phyloP scores from a whole-genome alignment of 1,140 invertebrate genomes.

The Panagrolaimus sp. region DNA sequence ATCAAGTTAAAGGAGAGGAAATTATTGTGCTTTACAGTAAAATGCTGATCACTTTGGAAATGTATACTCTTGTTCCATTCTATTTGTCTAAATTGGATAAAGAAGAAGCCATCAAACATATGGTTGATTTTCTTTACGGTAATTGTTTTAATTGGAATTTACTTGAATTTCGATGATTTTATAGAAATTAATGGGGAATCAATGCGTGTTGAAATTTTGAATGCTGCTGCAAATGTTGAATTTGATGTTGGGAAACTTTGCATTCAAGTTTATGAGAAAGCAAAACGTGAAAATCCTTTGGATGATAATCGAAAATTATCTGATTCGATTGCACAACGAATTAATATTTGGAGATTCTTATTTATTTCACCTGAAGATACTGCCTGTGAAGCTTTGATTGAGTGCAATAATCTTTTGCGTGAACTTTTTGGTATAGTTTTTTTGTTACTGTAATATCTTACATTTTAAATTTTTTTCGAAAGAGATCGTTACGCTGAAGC shows the following conservation, averaged over 20 bases:
- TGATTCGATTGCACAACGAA: not conserved
- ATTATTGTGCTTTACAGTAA: constrained; percentile 21
- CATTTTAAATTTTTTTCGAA: too few relatives aligned
- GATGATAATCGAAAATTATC: not conserved
- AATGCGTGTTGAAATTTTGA: constrained; percentile 31
- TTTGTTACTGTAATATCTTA: too few relatives aligned
- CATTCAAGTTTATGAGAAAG: constrained; percentile 23
- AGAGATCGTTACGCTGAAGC: not conserved
- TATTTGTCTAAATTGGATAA: constrained; percentile 31
- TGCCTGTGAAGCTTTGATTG: not conserved
- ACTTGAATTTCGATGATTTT: too few relatives aligned
- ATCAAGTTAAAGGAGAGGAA: constrained; percentile 14
- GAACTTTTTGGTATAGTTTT: not conserved
- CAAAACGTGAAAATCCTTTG: not conserved
- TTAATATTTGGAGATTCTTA: not conserved
- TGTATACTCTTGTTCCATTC: constrained; percentile 30
- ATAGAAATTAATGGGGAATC: constrained; percentile 20
- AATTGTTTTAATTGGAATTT: too few relatives aligned
- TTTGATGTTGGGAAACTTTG: constrained; percentile 32
- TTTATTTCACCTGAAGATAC: not conserved
- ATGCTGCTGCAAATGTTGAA: constrained; percentile 24
- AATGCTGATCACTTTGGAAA: constrained; percentile 26
- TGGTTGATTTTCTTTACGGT: constrained; percentile 36
- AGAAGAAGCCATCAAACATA: constrained; percentile 21
- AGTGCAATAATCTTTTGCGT: not conserved